A percentile compares a stretch with the other conserved stretches of the same genome.
phyloP scores from a whole-genome alignment of 2,888 invertebrate species.

The Drosophila multiciliata region DNA sequence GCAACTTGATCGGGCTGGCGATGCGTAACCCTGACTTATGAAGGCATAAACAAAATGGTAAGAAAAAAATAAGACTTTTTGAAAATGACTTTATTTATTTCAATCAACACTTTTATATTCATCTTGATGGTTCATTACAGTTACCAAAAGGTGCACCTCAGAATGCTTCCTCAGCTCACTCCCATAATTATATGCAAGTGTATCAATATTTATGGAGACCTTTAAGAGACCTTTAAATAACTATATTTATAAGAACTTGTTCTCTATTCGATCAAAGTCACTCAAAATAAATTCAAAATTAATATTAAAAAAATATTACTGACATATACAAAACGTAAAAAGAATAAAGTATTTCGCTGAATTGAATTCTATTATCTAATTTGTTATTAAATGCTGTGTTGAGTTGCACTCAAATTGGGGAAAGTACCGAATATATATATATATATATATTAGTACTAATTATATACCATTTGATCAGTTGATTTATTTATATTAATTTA shows the following conservation, averaged over 20 bases:
- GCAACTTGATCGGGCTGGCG: slow-evolving; percentile 47
- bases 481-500: background rate
- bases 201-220: background rate
- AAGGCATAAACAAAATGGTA: slow-evolving; percentile 1
- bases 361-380: background rate
- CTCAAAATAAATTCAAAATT: background rate
- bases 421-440: background rate
- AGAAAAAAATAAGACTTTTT: background rate
- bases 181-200: background rate
- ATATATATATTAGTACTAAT: background rate
- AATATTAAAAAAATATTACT: background rate
- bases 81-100: slow-evolving; percentile 1
- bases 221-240: background rate
- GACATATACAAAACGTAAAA: background rate
- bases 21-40: slow-evolving; percentile 14
- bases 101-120: background rate
- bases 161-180: background rate
- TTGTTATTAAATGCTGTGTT: background rate
- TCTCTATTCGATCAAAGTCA: background rate
- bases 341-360: background rate
- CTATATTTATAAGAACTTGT: background rate
- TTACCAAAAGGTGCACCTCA: background rate
- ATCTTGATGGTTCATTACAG: slow-evolving; percentile 5
- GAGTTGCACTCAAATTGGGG: background rate
- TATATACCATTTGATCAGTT: background rate